A percentile compares a stretch with the other conserved stretches of the same genome.
Conservation (phyloP, 2,888 invertebrate species). For the Liopterus haemorrhoidalis region DNA sequence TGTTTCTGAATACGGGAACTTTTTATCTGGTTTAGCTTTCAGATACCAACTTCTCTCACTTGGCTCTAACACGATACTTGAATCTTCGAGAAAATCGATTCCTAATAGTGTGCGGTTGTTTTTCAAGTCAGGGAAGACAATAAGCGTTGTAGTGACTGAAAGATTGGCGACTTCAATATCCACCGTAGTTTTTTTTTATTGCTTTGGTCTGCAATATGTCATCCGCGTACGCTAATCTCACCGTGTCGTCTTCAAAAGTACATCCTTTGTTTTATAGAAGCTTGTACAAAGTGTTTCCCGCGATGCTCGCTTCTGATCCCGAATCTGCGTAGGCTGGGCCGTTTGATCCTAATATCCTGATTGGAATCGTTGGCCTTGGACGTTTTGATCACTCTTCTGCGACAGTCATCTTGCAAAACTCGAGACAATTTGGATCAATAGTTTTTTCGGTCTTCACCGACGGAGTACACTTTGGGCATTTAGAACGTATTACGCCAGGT, state of each 20-base stretch:
- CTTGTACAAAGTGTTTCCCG: slow-evolving; percentile 3
- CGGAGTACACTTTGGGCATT: too few species aligned
- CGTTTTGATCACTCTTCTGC: too few species aligned
- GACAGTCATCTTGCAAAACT: background rate
- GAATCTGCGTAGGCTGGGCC: slow-evolving; percentile 6
- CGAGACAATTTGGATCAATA: background rate
- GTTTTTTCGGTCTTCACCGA: too few species aligned
- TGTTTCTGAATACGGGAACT: too few species aligned
- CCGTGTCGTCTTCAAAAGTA: background rate
- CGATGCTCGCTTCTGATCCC: slow-evolving; percentile 9
- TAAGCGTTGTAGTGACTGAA: background rate
- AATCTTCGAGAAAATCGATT: slow-evolving; percentile 3
- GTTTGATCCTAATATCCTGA: slow-evolving; percentile 6
- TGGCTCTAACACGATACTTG: background rate
- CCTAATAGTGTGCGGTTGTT: slow-evolving; percentile 2
- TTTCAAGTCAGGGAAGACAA: slow-evolving; percentile 1
- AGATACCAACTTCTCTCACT: background rate
- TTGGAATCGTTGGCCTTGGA: slow-evolving; percentile 2
- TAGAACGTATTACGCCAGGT: slow-evolving; percentile 1
- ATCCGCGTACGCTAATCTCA: slow-evolving; percentile 4
- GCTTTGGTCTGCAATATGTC: background rate
- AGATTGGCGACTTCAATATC: background rate
- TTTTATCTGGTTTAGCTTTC: background rate
- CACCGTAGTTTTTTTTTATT: slow-evolving; percentile 1
- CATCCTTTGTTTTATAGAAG: slow-evolving; percentile 5